phyloP scores from a whole-genome alignment of 1,140 invertebrate species.

The Belonocnema kinseyi region DNA sequence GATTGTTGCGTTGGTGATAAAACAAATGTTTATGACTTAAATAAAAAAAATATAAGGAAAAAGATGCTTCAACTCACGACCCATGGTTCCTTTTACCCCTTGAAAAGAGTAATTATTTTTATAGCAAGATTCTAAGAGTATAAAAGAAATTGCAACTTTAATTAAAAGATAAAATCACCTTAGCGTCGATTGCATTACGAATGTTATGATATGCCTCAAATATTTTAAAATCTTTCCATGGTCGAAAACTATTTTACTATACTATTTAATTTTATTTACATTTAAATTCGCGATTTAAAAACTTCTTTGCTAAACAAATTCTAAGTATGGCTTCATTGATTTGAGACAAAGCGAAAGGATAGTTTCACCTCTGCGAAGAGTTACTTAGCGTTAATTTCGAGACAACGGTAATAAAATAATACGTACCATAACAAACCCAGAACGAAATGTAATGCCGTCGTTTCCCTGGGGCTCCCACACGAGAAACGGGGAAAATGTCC shows the following conservation, averaged over 20 bases:
- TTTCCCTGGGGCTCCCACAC: slow-evolving; percentile 39
- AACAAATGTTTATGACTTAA: not conserved
- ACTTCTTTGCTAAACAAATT: too few species aligned
- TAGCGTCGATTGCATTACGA: too few species aligned
- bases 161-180: too few species aligned
- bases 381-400: slow-evolving; percentile 44
- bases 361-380: slow-evolving; percentile 34
- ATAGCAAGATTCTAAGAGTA: not conserved
- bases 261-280: too few species aligned
- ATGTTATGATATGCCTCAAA: too few species aligned
- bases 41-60: too few species aligned
- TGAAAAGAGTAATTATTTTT: not conserved
- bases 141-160: not conserved
- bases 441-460: slow-evolving; percentile 49
- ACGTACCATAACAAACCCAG: slow-evolving; percentile 38
- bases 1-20: not conserved
- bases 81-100: not conserved
- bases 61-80: too few species aligned
- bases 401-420: slow-evolving; percentile 49
- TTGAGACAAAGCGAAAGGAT: slow-evolving; percentile 17
- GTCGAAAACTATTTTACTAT: too few species aligned
- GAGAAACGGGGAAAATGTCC: slow-evolving; percentile 29
- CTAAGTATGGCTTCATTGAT: not conserved
- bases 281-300: too few species aligned
- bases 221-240: too few species aligned